These are phyloP conservation scores for Acanthosepion lycidas DNA, from an alignment of 2,888 invertebrate genomes.

Conservation along the genomic window DNA sequence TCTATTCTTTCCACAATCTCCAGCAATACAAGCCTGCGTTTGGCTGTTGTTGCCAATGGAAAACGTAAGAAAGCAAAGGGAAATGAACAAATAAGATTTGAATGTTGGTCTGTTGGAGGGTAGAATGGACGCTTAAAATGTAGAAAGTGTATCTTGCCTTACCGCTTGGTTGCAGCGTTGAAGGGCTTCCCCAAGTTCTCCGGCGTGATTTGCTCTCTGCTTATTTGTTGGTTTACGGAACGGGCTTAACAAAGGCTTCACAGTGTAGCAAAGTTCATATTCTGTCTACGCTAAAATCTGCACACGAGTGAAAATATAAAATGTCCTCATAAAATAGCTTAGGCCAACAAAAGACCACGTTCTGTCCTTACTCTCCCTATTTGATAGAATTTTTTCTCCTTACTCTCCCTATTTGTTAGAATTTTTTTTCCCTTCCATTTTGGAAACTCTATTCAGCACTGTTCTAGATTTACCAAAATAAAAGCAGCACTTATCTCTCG, in stretches of 20 bases:
- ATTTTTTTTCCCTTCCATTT: too few species aligned
- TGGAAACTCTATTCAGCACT: neutral
- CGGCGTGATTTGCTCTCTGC: neutral
- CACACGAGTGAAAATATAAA: neutral
- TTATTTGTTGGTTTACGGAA: neutral
- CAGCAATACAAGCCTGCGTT: neutral
- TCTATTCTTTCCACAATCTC: neutral
- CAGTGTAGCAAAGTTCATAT: constrained; percentile 33
- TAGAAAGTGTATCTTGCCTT: neutral
- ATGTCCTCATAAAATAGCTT: neutral
- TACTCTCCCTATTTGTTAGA: too few species aligned
- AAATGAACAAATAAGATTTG: constrained; percentile 21
- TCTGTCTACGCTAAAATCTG: constrained; percentile 16
- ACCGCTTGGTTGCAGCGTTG: neutral
- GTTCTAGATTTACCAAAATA: neutral
- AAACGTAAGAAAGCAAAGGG: neutral
- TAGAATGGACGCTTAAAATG: neutral
- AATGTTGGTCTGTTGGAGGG: neutral
- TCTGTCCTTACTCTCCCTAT: neutral
- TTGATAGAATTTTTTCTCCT: neutral
- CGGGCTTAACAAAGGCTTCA: neutral
- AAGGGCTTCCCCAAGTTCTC: neutral
- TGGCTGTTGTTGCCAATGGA: neutral
- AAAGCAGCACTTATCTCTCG: neutral
- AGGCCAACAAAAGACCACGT: constrained; percentile 33